Conservation (phyloP, 1,140 invertebrate genomes). For the Drosophila equinoxialis region DNA sequence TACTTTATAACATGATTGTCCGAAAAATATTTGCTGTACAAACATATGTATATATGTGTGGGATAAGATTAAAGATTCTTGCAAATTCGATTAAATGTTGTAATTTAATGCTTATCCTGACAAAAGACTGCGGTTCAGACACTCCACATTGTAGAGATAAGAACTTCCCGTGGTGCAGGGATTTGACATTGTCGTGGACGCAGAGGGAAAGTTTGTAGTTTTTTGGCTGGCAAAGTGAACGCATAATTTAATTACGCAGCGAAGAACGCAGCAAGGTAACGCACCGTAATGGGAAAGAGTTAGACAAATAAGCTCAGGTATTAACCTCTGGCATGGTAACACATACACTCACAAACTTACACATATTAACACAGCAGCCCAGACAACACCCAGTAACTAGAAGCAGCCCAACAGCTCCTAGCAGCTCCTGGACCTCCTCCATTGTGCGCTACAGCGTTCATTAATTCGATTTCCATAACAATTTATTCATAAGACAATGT, state of each 20-base stretch:
- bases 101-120: constrained; percentile 63
- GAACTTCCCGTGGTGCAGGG: constrained; percentile 34
- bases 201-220: not conserved
- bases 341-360: constrained; percentile 20
- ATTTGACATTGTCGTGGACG: not conserved
- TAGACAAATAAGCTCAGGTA: constrained; percentile 83
- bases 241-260: constrained; percentile 83
- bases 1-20: not conserved
- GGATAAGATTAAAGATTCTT: constrained; percentile 40
- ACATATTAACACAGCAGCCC: constrained; percentile 33
- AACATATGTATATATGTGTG: constrained; percentile 1
- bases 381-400: constrained; percentile 25
- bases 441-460: constrained; percentile 81
- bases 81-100: constrained; percentile 76
- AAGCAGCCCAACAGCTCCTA: constrained; percentile 29
- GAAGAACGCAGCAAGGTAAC: constrained; percentile 39
- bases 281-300: constrained; percentile 70
- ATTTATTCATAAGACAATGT: constrained; percentile 83
- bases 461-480: constrained; percentile 83
- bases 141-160: constrained; percentile 68
- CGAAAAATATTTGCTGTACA: not conserved
- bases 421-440: constrained; percentile 40
- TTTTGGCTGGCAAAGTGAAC: constrained; percentile 70
- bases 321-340: constrained; percentile 75
- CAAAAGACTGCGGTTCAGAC: constrained; percentile 52